These are phyloP conservation scores for Macquaria ambigua DNA, from an alignment of 2,113 vertebrate genomes.

Conservation along the genomic window DNA sequence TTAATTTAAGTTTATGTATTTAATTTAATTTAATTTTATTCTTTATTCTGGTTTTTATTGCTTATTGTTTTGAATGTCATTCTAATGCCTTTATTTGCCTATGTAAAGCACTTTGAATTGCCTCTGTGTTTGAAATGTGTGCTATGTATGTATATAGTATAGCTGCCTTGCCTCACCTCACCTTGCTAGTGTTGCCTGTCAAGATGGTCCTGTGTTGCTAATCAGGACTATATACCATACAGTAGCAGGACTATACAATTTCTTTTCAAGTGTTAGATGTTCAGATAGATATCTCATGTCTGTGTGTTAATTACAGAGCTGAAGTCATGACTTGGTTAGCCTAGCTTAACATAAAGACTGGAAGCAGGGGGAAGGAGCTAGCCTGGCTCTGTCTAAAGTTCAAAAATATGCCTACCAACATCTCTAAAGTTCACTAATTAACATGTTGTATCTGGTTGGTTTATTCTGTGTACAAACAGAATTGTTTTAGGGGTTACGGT, in stretches of 20 bases:
- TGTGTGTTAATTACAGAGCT: background rate
- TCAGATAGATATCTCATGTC: background rate
- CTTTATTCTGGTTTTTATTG: no score
- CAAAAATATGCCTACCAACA: background rate
- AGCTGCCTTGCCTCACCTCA: no score
- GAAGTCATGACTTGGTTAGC: background rate
- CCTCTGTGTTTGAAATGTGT: no score
- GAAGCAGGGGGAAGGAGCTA: background rate
- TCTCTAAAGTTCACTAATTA: background rate
- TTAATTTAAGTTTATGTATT: no score
- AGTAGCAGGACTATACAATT: background rate
- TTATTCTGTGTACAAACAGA: background rate
- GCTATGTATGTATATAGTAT: no score
- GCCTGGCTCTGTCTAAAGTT: background rate
- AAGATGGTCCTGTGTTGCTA: background rate
- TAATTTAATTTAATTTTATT: no score
- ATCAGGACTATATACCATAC: no score
- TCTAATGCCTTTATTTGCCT: no score
- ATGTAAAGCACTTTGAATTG: no score
- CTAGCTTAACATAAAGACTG: background rate
- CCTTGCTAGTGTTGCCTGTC: no score
- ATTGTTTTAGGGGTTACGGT: background rate
- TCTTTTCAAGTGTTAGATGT: background rate
- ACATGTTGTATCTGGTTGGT: background rate
- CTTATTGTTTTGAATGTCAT: no score